Percentiles rank a stretch among this genome's conserved stretches.
These are phyloP conservation scores for Vimba vimba DNA, from an alignment of 2,113 vertebrate genomes.

Conservation along the genomic window DNA sequence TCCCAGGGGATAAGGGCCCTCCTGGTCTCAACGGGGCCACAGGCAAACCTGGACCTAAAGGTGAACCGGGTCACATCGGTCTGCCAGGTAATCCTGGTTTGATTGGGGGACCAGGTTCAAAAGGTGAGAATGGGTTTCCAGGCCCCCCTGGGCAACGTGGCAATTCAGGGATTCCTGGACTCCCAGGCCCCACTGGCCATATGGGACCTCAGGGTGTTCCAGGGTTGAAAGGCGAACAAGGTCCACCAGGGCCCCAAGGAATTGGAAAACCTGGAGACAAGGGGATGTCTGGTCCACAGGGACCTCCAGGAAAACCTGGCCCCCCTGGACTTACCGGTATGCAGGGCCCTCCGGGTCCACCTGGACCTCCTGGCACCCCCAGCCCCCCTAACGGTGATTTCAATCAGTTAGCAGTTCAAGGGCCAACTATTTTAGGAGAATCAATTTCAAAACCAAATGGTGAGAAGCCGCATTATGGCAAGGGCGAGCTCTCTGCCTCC, in stretches of 20 bases:
- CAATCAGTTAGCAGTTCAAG: constrained; percentile 83
- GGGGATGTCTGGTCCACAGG: constrained; percentile 85
- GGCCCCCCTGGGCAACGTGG: constrained; percentile 89
- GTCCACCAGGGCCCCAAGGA: constrained; percentile 85
- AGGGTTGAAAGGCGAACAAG: constrained; percentile 88
- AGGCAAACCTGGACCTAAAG: constrained; percentile 91
- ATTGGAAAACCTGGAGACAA: constrained; percentile 83
- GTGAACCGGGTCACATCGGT: constrained; percentile 87
- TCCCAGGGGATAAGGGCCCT: constrained; percentile 88
- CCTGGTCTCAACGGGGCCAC: constrained; percentile 83
- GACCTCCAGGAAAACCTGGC: constrained; percentile 88
- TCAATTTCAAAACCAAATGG: constrained; percentile 83
- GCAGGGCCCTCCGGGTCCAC: constrained; percentile 80
- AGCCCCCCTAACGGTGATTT: constrained; percentile 80
- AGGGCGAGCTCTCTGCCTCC: constrained; percentile 84
- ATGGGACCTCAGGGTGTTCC: constrained; percentile 92
- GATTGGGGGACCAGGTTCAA: constrained; percentile 79
- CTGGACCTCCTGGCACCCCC: constrained; percentile 84
- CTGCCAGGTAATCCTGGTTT: constrained; percentile 87
- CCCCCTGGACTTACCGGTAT: constrained; percentile 83
- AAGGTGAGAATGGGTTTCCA: constrained; percentile 87
- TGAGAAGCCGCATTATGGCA: constrained; percentile 82
- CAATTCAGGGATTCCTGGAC: constrained; percentile 91
- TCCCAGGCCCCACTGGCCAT: constrained; percentile 92
- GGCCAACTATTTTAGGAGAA: constrained; percentile 83